Evolutionary conservation across 2,888 invertebrate genomes (phyloP).

Genomic region (Leucophora obtusa): DNA sequence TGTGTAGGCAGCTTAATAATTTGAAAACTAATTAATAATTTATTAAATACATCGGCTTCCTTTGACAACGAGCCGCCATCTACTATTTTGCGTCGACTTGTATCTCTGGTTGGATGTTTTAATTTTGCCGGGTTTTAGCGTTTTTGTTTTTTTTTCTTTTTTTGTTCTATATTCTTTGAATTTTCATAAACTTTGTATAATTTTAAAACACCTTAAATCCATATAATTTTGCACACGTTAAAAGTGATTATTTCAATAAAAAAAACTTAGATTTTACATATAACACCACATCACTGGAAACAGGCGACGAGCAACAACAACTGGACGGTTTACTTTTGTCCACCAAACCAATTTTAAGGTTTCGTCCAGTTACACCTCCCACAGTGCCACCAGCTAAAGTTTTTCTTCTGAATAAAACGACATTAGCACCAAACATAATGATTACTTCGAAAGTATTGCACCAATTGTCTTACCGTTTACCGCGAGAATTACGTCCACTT

Average conservation of each 20-base stretch:
- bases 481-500: slow-evolving; percentile 81
- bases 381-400: slow-evolving; percentile 15
- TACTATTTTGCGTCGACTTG: too few species aligned
- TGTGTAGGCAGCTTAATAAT: too few species aligned
- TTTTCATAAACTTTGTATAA: slow-evolving; percentile 18
- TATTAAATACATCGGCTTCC: too few species aligned
- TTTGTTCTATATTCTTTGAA: background rate
- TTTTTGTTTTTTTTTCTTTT: background rate
- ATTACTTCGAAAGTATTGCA: slow-evolving; percentile 74
- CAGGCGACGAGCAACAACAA: background rate
- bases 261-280: slow-evolving; percentile 35
- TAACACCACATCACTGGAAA: slow-evolving; percentile 40
- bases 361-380: slow-evolving; percentile 53
- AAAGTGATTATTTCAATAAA: background rate
- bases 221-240: background rate
- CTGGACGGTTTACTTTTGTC: slow-evolving; percentile 52
- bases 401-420: slow-evolving; percentile 30
- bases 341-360: slow-evolving; percentile 67
- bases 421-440: slow-evolving; percentile 68
- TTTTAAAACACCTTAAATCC: slow-evolving; percentile 12
- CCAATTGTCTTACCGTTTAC: slow-evolving; percentile 80
- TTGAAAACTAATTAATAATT: too few species aligned
- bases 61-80: too few species aligned
- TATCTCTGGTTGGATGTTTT: too few species aligned
- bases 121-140: slow-evolving; percentile 12